Conservation (phyloP, 1,140 invertebrate species). For the Pseudachorutes palmiensis region DNA sequence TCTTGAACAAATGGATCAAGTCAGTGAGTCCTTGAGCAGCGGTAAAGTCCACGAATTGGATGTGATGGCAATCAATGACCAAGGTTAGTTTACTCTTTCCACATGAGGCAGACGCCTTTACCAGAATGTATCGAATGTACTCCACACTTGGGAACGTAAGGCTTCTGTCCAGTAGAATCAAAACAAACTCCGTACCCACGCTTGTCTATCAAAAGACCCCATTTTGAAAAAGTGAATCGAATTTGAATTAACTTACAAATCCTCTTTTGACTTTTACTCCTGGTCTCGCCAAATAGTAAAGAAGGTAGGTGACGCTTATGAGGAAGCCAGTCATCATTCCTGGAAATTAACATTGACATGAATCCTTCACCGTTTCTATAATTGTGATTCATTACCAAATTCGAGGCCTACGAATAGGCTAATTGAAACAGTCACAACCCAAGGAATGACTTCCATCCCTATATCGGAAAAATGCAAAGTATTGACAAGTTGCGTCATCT, state of each 20-base stretch:
- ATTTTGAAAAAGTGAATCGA: not conserved
- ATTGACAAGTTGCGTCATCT: not conserved
- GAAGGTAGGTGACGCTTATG: slow-evolving; percentile 73
- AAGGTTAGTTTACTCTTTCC: slow-evolving; percentile 52
- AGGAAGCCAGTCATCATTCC: slow-evolving; percentile 76
- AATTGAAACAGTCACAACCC: slow-evolving; percentile 68
- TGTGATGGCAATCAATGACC: slow-evolving; percentile 62
- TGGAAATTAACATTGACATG: no score
- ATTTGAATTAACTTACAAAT: slow-evolving; percentile 45
- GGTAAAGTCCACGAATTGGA: slow-evolving; percentile 20
- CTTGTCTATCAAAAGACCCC: slow-evolving; percentile 49
- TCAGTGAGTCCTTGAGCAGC: slow-evolving; percentile 8
- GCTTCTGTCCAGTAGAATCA: slow-evolving; percentile 73
- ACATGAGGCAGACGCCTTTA: slow-evolving; percentile 63
- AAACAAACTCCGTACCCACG: slow-evolving; percentile 61
- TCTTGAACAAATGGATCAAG: slow-evolving; percentile 6
- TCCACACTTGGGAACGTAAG: slow-evolving; percentile 81
- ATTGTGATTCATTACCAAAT: no score
- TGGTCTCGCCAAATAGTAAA: slow-evolving; percentile 80
- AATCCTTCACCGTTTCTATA: no score
- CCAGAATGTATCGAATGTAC: slow-evolving; percentile 68
- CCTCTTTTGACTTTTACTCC: slow-evolving; percentile 66
- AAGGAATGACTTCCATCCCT: slow-evolving; percentile 78
- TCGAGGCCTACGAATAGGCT: slow-evolving; percentile 74
- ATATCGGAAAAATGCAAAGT: not conserved